phyloP scores from a whole-genome alignment of 2,888 invertebrate genomes.

The Agrotis segetum region DNA sequence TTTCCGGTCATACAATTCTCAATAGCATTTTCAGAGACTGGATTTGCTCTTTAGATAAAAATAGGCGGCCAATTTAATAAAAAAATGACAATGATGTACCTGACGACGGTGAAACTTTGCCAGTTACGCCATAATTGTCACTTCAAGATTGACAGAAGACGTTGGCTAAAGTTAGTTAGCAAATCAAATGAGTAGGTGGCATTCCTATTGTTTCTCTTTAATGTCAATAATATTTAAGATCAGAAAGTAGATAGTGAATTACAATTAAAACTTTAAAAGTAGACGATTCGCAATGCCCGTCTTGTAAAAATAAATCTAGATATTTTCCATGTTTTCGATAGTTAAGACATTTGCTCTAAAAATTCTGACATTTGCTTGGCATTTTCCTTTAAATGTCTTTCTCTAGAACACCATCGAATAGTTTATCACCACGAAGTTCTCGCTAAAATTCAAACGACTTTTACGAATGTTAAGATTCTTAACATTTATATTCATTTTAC shows the following conservation, averaged over 20 bases:
- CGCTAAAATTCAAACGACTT: neutral
- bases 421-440: no score
- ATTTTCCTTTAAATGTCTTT: neutral
- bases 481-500: no score
- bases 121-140: neutral
- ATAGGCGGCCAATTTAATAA: no score
- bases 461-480: neutral
- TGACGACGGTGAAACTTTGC: no score
- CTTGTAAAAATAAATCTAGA: neutral
- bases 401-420: neutral
- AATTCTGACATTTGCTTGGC: constrained; percentile 18
- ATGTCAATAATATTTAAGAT: neutral
- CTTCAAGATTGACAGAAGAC: no score
- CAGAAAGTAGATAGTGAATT: neutral
- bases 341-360: neutral
- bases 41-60: no score
- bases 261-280: no score
- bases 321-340: neutral
- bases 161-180: neutral
- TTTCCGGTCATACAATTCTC: no score
- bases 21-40: no score
- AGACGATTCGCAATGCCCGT: no score
- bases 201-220: neutral
- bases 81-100: no score
- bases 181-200: neutral